A percentile compares a stretch with the other conserved stretches of the same genome.
Evolutionary conservation across 2,113 vertebrate genomes (phyloP).

Genomic region (Orycteropus afer): DNA sequence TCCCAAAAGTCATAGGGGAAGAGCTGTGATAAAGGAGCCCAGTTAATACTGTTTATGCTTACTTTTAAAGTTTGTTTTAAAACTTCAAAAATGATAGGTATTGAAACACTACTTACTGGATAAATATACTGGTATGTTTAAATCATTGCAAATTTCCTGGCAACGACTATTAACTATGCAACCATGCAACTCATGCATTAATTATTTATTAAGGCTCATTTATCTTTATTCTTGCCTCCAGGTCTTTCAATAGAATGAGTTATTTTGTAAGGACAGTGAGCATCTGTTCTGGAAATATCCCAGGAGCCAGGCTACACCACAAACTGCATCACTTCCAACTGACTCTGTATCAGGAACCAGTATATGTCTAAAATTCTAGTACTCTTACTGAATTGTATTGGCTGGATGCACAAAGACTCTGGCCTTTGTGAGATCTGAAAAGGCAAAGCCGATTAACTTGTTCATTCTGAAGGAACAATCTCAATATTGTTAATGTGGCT

Average conservation of each 20-base stretch:
- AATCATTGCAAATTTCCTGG: background rate
- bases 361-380: background rate
- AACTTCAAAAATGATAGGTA: background rate
- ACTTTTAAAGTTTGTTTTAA: no score
- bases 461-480: slow-evolving; percentile 13
- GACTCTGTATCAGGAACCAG: background rate
- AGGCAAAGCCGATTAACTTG: background rate
- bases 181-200: background rate
- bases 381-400: background rate
- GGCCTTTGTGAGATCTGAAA: background rate
- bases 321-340: background rate
- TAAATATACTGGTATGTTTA: background rate
- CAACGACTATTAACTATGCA: background rate
- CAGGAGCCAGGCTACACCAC: background rate
- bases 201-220: background rate
- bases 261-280: background rate
- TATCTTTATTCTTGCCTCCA: background rate
- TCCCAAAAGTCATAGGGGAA: background rate
- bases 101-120: background rate
- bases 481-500: slow-evolving; percentile 39
- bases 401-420: background rate
- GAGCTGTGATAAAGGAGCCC: background rate
- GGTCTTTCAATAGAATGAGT: background rate
- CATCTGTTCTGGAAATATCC: background rate
- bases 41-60: background rate